A percentile compares a stretch with the other conserved stretches of the same genome.
Evolutionary conservation across 2,113 vertebrate genomes (phyloP).

Genomic region (Globicephala melas): DNA sequence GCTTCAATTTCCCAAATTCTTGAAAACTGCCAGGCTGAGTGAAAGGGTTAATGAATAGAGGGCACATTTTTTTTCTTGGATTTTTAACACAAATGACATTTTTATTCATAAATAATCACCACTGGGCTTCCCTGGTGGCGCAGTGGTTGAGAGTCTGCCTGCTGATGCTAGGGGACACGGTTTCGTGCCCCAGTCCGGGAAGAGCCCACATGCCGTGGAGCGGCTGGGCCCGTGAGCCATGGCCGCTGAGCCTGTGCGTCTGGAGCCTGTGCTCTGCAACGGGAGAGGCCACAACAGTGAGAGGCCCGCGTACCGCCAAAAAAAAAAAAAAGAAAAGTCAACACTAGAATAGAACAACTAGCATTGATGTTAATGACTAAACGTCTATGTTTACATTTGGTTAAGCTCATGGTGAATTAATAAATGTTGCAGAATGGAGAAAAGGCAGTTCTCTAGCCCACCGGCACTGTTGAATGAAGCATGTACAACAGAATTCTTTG

Average conservation of each 20-base stretch:
- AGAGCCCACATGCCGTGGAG: no score
- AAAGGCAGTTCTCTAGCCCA: background rate
- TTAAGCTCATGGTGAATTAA: background rate
- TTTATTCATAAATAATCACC: constrained; percentile 47
- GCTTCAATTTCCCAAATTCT: background rate
- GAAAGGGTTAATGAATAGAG: background rate
- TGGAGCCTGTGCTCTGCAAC: no score
- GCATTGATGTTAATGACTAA: constrained; percentile 13
- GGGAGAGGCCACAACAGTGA: no score
- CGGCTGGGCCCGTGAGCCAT: no score
- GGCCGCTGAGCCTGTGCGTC: no score
- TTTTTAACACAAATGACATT: constrained; percentile 24
- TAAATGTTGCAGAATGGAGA: background rate
- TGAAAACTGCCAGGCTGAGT: background rate
- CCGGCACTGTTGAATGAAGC: background rate
- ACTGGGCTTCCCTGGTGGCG: no score
- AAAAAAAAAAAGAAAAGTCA: no score
- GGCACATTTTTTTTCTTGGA: background rate
- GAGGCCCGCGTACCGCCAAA: no score
- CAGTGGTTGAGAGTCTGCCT: no score
- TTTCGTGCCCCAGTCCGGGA: no score
- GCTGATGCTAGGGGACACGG: no score
- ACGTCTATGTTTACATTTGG: background rate
- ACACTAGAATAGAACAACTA: background rate
- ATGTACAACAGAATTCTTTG: background rate